These are phyloP conservation scores for Cryptosula pallasiana DNA, from an alignment of 2,888 invertebrate genomes.

Conservation along the genomic window DNA sequence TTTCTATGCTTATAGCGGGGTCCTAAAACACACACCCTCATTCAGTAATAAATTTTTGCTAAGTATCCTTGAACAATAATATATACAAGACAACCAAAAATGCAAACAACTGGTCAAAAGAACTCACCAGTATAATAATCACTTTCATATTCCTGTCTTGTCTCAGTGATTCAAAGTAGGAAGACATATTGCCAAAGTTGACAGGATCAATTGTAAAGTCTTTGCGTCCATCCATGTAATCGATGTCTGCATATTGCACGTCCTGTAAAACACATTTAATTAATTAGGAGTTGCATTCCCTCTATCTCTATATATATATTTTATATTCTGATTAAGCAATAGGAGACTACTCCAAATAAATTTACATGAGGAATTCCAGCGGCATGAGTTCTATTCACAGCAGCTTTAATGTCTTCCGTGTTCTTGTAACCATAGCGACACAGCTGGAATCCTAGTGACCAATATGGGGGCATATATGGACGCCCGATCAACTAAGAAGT, in stretches of 20 bases:
- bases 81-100: too few relatives aligned
- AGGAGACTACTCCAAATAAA: too few relatives aligned
- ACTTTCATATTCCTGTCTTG: not conserved
- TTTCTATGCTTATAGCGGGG: constrained; percentile 37
- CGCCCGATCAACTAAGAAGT: constrained; percentile 60
- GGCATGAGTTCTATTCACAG: constrained; percentile 41
- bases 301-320: too few relatives aligned
- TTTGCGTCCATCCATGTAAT: constrained; percentile 29
- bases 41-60: too few relatives aligned
- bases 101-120: too few relatives aligned
- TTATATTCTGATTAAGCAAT: too few relatives aligned
- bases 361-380: constrained; percentile 46
- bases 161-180: constrained; percentile 25
- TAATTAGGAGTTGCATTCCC: too few relatives aligned
- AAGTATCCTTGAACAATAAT: too few relatives aligned
- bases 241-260: constrained; percentile 28
- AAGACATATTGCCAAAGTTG: constrained; percentile 23
- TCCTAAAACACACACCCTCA: too few relatives aligned
- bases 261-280: constrained; percentile 25
- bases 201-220: constrained; percentile 28
- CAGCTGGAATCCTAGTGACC: constrained; percentile 82
- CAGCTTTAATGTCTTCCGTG: constrained; percentile 38
- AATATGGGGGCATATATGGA: constrained; percentile 78
- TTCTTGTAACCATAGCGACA: constrained; percentile 61
- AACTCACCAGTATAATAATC: constrained; percentile 27